Evolutionary conservation across 2,797 vertebrate species (phyloP).

Genomic region (Eptatretus atami): DNA sequence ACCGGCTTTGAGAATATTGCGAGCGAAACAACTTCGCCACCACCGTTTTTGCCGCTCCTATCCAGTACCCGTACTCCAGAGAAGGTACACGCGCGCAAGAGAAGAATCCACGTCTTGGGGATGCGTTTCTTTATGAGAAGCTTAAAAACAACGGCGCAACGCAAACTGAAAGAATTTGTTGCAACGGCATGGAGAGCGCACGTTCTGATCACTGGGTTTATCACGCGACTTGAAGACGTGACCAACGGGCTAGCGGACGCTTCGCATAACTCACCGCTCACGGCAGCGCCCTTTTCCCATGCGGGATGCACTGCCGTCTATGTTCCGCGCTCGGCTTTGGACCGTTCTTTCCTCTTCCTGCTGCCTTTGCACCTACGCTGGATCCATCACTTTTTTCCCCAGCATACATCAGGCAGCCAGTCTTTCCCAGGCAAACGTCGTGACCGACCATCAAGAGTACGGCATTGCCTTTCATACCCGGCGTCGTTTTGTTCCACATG

Average conservation of each 20-base stretch:
- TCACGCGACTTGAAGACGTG: conserved; percentile 55
- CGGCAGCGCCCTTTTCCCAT: conserved; percentile 59
- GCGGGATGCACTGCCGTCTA: conserved; percentile 49
- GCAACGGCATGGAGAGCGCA: conserved; percentile 17
- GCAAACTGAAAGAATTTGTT: conserved; percentile 84
- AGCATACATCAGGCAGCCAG: no score
- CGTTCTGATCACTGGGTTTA: conserved; percentile 63
- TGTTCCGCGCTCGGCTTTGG: conserved; percentile 89
- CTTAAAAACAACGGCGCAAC: conserved; percentile 61
- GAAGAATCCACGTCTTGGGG: conserved; percentile 22
- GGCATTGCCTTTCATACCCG: conserved; percentile 76
- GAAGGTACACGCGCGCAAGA: conserved; percentile 63
- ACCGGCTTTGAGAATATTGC: conserved; percentile 15
- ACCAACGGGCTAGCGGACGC: conserved; percentile 40
- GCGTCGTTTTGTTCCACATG: conserved; percentile 69
- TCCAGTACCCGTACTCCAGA: conserved; percentile 55
- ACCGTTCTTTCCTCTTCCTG: conserved; percentile 55
- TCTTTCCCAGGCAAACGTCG: conserved; percentile 20
- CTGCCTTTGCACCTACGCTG: conserved; percentile 51
- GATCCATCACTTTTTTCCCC: conserved; percentile 10
- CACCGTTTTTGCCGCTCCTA: conserved; percentile 46
- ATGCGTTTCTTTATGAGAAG: conserved; percentile 42
- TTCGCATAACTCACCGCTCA: conserved; percentile 49
- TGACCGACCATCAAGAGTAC: conserved; percentile 75
- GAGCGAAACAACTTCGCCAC: conserved; percentile 45